These are phyloP conservation scores for Charadrius vociferus DNA, from an alignment of 2,113 vertebrate genomes.

Conservation along the genomic window DNA sequence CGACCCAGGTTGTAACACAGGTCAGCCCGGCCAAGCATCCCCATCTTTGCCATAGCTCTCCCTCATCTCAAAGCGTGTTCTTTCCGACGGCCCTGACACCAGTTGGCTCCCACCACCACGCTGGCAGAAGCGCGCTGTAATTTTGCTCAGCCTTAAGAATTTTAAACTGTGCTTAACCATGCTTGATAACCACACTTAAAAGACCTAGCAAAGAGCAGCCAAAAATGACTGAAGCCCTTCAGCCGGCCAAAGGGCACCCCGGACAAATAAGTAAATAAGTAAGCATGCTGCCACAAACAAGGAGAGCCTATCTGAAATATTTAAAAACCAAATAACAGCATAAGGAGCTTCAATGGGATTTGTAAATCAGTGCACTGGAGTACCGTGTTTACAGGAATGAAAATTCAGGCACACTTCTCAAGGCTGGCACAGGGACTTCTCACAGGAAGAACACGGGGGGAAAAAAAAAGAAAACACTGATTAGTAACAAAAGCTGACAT, in stretches of 20 bases:
- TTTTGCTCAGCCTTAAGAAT: not conserved
- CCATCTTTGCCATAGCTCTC: not conserved
- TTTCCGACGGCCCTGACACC: not conserved
- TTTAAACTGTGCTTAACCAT: conserved; percentile 20
- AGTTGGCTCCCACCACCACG: not conserved
- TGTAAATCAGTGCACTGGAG: not conserved
- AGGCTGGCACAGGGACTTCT: not conserved
- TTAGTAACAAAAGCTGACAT: not conserved
- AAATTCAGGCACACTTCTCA: not conserved
- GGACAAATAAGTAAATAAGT: conserved; percentile 3
- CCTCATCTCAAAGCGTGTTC: not conserved
- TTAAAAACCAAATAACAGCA: not conserved
- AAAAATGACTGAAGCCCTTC: not conserved
- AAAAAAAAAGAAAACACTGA: not conserved
- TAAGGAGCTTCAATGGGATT: not conserved
- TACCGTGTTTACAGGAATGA: not conserved
- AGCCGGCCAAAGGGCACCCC: not conserved
- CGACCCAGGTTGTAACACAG: not conserved
- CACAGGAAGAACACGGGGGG: not conserved
- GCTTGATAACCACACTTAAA: conserved; percentile 5
- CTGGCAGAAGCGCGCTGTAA: not conserved
- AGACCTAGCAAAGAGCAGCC: not conserved
- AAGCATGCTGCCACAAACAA: not conserved
- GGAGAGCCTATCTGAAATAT: conserved; percentile 1
- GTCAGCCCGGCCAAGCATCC: fast-evolving